Percentiles rank a stretch among this genome's conserved stretches.
Conservation (phyloP, 2,888 invertebrate species). For the Pheosia gnoma region DNA sequence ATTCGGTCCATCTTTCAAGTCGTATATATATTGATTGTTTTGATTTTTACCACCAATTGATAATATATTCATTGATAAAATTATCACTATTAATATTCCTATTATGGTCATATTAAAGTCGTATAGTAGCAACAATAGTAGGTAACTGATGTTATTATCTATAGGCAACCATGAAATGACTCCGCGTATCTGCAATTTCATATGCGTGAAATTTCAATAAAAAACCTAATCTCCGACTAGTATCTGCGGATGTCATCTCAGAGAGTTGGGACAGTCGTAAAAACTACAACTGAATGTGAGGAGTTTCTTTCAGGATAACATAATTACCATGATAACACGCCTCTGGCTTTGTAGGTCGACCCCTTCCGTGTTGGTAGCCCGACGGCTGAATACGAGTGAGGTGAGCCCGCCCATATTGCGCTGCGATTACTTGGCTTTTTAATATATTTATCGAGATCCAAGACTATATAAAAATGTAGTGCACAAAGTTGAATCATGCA, state of each 20-base stretch:
- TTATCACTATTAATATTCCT: conserved; percentile 23
- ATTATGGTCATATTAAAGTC: conserved; percentile 13
- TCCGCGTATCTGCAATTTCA: conserved; percentile 17
- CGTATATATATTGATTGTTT: conserved; percentile 27
- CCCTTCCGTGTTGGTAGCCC: conserved; percentile 54
- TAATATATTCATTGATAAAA: background rate
- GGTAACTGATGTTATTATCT: background rate
- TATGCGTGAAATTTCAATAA: conserved; percentile 48
- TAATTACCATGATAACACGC: conserved; percentile 59
- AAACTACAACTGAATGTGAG: conserved; percentile 44
- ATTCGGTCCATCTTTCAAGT: conserved; percentile 38
- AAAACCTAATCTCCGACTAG: conserved; percentile 33
- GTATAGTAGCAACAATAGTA: background rate
- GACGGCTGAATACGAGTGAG: conserved; percentile 34
- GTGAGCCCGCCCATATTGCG: conserved; percentile 44
- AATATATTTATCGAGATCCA: conserved; percentile 25
- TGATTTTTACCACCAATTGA: conserved; percentile 11
- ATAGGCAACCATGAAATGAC: conserved; percentile 32
- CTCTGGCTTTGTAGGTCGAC: conserved; percentile 53
- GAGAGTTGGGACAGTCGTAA: conserved; percentile 36
- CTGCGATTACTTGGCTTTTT: conserved; percentile 34
- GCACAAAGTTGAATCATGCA: too few species aligned
- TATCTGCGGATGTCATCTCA: conserved; percentile 31
- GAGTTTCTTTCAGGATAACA: conserved; percentile 49
- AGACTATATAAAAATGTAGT: background rate